These are phyloP conservation scores for Phylloscopus whistleri DNA, from an alignment of 2,113 vertebrate genomes.

Conservation along the genomic window DNA sequence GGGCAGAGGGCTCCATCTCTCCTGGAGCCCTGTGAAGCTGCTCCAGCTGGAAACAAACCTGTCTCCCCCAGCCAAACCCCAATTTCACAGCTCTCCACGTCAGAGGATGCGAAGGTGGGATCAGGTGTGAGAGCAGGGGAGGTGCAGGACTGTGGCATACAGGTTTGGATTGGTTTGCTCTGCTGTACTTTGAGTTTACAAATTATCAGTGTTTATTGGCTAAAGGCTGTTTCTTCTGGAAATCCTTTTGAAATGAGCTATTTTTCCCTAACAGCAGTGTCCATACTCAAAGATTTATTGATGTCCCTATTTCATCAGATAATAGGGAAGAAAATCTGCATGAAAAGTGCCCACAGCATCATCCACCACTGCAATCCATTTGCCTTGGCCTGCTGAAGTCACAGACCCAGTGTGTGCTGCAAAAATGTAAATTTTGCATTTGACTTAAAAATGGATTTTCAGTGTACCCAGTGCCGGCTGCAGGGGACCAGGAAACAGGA, in stretches of 20 bases:
- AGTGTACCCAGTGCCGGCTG: fast-evolving
- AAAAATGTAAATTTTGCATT: background rate
- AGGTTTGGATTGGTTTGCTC: background rate
- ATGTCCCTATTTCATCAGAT: background rate
- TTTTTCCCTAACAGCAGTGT: background rate
- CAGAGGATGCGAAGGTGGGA: background rate
- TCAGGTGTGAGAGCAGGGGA: background rate
- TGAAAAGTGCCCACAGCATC: fast-evolving
- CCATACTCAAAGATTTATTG: background rate
- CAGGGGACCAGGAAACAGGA: fast-evolving
- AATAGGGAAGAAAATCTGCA: background rate
- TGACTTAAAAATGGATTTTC: background rate
- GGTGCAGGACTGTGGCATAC: fast-evolving
- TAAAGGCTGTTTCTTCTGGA: background rate
- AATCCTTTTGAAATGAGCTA: background rate
- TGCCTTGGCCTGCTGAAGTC: background rate
- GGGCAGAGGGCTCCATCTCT: background rate
- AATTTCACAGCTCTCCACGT: background rate
- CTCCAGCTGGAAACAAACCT: background rate
- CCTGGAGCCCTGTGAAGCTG: background rate
- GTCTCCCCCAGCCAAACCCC: background rate
- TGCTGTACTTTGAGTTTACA: background rate
- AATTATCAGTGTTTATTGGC: background rate
- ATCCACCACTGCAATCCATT: background rate
- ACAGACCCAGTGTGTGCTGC: background rate